Evolutionary conservation across 2,113 vertebrate genomes (phyloP).

Genomic region (Halcyon malimbica): DNA sequence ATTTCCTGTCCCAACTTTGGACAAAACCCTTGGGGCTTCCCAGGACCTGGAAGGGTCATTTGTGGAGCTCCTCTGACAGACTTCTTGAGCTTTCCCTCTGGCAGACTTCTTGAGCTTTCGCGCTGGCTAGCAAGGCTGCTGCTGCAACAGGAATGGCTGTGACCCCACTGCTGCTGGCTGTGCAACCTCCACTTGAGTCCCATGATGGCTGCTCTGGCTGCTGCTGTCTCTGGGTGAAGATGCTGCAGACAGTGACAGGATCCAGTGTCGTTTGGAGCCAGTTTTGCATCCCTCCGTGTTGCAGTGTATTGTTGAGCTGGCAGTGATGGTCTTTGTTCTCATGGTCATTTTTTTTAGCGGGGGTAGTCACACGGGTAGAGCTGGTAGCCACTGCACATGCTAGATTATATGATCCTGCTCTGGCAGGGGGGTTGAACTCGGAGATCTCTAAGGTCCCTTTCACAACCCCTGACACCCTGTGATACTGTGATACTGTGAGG

Average conservation of each 20-base stretch:
- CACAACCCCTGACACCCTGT: too few species aligned
- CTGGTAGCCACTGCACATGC: rapidly evolving
- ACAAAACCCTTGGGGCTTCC: neutral
- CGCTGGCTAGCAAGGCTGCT: neutral
- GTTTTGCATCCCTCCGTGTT: neutral
- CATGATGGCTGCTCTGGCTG: neutral
- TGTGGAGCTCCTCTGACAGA: neutral
- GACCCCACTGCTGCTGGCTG: neutral
- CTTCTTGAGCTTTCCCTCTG: neutral
- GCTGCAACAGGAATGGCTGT: neutral
- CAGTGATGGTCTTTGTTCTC: neutral
- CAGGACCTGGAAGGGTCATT: neutral
- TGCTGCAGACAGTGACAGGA: neutral
- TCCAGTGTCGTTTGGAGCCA: neutral
- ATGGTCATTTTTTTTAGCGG: neutral
- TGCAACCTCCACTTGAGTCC: neutral
- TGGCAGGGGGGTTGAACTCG: too few species aligned
- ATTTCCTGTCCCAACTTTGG: constrained; percentile 8
- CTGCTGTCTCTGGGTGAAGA: neutral
- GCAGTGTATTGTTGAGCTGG: neutral
- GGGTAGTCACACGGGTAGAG: neutral
- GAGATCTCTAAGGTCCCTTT: too few species aligned
- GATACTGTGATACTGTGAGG: neutral
- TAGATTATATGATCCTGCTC: too few species aligned
- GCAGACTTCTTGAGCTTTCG: neutral